A percentile compares a stretch with the other conserved stretches of the same genome.
These are phyloP conservation scores for Hippocampus mohnikei DNA, from an alignment of 2,113 vertebrate species.

Conservation along the genomic window DNA sequence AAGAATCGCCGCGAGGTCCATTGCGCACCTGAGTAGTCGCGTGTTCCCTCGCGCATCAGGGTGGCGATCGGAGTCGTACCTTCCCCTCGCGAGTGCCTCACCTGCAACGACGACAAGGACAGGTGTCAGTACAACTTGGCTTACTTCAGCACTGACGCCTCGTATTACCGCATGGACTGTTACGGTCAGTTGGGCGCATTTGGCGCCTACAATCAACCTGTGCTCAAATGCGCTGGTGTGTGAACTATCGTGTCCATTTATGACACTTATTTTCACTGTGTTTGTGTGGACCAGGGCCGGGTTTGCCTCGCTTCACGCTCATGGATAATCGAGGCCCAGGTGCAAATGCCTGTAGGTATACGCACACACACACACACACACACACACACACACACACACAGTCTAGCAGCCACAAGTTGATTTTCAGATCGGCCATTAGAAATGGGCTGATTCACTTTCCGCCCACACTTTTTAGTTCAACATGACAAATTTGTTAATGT, in stretches of 20 bases:
- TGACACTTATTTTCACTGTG: constrained; percentile 14
- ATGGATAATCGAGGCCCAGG: constrained; percentile 66
- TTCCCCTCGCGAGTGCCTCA: constrained; percentile 76
- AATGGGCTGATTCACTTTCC: background rate
- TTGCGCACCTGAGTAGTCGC: background rate
- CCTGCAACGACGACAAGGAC: constrained; percentile 76
- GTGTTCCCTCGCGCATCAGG: constrained; percentile 62
- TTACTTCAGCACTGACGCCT: constrained; percentile 82
- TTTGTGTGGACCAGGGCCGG: constrained; percentile 79
- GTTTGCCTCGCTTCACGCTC: constrained; percentile 79
- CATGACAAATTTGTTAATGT: background rate
- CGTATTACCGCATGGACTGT: constrained; percentile 88
- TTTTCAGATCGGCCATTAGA: background rate
- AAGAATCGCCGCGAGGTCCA: background rate
- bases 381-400: background rate
- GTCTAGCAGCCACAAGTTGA: background rate
- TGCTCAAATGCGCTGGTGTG: background rate
- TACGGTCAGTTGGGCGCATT: constrained; percentile 77
- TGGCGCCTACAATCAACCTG: background rate
- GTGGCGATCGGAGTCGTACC: constrained; percentile 66
- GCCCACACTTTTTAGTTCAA: background rate
- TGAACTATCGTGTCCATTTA: constrained; percentile 17
- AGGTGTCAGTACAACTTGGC: constrained; percentile 88
- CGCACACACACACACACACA: background rate
- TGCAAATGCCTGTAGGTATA: constrained; percentile 68